Evolutionary conservation across 1,140 invertebrate species (phyloP), one percentile per base, ranked within the genome.

Genomic region (Psix sp.): DNA sequence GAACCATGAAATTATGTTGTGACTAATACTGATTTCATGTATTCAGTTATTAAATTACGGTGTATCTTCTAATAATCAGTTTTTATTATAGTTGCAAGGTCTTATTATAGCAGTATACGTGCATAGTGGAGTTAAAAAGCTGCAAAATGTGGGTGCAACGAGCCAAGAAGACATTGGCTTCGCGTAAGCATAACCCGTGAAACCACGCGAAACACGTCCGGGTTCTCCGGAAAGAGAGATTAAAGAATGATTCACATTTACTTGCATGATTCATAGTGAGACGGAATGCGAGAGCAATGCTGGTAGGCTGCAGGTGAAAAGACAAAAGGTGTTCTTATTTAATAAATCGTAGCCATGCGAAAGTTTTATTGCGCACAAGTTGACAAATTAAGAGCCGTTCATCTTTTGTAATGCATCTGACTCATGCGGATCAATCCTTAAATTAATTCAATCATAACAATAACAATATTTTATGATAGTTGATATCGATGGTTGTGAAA

Each of bases 131-230:
- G 45, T 35, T 43, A 59, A 43, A 74, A 65, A 74, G 59, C 52
- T 68, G 46, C 40, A 54, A 68, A 74, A 65, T 60, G 65, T 63
- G 52, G 40, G 65, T 60, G 72, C 65, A 75, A 70, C 72, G 72
- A 70, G 59, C 63, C 65, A 75, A 75, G 65, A 68, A 75, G 72
- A 68, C 65, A 70, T 68, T 65, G 49, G 48, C 72, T 59, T 33
- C 20, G 52, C 40, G 65, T n/a, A n/a, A 40, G 52, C 57, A 59
- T 36, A 52, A 39, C 48, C 59, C 59, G 65, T 75, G 72, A 70
- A 74, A 74, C 63, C 63, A 74, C 65, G 72, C 72, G 72, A 74
- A 70, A 70, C 72, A 52, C 72, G 65, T 75, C 72, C 72, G 72
- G 65, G 72, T 75, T 70, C 72, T 66, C 65, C 72, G 65, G 72